Conservation (phyloP, 1,140 invertebrate species). For the Sycophila sp. region DNA sequence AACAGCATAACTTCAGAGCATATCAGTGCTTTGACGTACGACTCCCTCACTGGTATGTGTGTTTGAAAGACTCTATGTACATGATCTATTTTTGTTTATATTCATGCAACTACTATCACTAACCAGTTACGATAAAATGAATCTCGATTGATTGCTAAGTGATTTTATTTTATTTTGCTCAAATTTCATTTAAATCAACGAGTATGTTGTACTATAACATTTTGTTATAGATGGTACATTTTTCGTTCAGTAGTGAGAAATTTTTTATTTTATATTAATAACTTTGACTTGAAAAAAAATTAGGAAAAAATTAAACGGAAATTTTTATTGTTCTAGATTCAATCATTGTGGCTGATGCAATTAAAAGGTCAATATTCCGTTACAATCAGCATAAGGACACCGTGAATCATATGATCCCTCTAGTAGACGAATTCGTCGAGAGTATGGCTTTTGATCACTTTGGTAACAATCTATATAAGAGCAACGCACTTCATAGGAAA, state of each 20-base stretch:
- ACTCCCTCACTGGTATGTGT: constrained; percentile 53
- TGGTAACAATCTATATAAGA: constrained; percentile 75
- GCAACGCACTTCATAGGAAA: constrained; percentile 68
- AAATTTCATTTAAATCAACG: too few relatives aligned
- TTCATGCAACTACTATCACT: background rate
- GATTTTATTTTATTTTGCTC: too few relatives aligned
- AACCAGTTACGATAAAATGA: too few relatives aligned
- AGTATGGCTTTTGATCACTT: constrained; percentile 76
- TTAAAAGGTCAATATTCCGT: constrained; percentile 45
- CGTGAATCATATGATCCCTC: constrained; percentile 56
- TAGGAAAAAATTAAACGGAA: too few relatives aligned
- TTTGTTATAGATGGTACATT: too few relatives aligned
- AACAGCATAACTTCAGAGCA: constrained; percentile 15
- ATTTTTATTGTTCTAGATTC: constrained; percentile 39
- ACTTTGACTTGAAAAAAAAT: too few relatives aligned
- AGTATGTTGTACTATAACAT: too few relatives aligned
- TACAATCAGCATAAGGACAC: constrained; percentile 57
- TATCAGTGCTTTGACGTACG: constrained; percentile 49
- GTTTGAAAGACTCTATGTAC: too few relatives aligned
- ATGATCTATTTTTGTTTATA: too few relatives aligned
- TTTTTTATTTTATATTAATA: too few relatives aligned
- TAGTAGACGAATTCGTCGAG: constrained; percentile 67
- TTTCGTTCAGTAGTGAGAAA: too few relatives aligned
- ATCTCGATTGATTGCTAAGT: too few relatives aligned
- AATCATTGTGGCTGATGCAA: constrained; percentile 41